phyloP scores from a whole-genome alignment of 92 coral and sea anemone genomes.

The Anthopleura xanthogrammica region DNA sequence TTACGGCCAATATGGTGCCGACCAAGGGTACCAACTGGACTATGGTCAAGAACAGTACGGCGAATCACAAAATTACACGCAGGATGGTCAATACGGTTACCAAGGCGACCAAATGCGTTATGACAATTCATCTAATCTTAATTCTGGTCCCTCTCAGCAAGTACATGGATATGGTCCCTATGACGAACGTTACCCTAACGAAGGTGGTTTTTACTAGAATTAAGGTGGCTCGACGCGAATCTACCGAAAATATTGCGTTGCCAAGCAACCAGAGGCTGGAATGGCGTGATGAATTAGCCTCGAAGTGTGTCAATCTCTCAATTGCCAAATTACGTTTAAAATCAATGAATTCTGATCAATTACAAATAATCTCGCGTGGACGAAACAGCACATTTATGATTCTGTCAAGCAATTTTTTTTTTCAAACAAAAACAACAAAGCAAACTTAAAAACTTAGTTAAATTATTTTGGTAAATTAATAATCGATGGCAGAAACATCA shows the following conservation, averaged over 20 bases:
- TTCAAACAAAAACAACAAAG: too few relatives aligned
- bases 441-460: background rate
- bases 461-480: background rate
- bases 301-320: background rate
- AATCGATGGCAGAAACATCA: too few relatives aligned
- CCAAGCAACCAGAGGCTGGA: background rate
- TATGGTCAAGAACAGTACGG: slow-evolving; percentile 63
- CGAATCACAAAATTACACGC: slow-evolving; percentile 70
- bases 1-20: slow-evolving; percentile 65
- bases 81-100: slow-evolving; percentile 60
- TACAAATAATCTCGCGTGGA: background rate
- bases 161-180: slow-evolving; percentile 51
- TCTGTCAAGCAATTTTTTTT: too few relatives aligned
- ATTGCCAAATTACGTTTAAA: background rate
- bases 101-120: slow-evolving; percentile 40
- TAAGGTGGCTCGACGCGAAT: background rate
- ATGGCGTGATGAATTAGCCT: background rate
- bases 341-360: background rate
- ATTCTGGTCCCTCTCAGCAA: slow-evolving; percentile 15
- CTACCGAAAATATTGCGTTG: slow-evolving; percentile 12
- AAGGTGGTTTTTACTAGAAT: slow-evolving; percentile 27
- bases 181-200: slow-evolving; percentile 62
- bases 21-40: slow-evolving; percentile 73
- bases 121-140: slow-evolving; percentile 17
- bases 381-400: too few relatives aligned